Evolutionary conservation across 2,113 vertebrate genomes (phyloP).

Genomic region (Carassius gibelio): DNA sequence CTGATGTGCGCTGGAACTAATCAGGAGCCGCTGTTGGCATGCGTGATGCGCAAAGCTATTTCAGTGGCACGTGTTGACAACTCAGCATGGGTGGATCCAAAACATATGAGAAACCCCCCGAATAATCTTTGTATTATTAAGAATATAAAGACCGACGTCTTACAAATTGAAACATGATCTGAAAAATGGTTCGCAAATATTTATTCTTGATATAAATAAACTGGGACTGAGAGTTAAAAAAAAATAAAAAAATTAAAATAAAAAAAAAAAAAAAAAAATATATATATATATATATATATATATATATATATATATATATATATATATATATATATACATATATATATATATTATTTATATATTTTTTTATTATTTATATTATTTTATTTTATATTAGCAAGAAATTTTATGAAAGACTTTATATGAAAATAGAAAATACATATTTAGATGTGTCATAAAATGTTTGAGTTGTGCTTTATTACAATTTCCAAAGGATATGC

Average conservation of each 20-base stretch:
- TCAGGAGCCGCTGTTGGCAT: constrained; percentile 12
- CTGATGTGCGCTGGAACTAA: constrained; percentile 15
- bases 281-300: too few relatives aligned
- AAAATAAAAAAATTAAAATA: too few relatives aligned
- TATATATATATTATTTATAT: too few relatives aligned
- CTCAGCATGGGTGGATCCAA: not conserved
- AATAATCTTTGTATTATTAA: not conserved
- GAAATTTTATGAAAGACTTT: not conserved
- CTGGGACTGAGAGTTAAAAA: not conserved
- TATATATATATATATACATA: too few relatives aligned
- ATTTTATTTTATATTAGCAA: not conserved
- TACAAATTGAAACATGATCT: not conserved
- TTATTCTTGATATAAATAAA: not conserved
- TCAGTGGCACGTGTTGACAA: not conserved
- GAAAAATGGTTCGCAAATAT: not conserved
- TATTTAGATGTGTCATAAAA: not conserved
- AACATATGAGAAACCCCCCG: not conserved
- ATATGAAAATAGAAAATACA: not conserved
- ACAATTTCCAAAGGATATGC: not conserved
- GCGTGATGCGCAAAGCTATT: not conserved
- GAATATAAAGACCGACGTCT: not conserved
- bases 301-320: too few relatives aligned
- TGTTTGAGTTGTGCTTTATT: not conserved
- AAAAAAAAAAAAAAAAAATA: too few relatives aligned
- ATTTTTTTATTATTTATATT: too few relatives aligned